Evolutionary conservation across 1,140 invertebrate genomes (phyloP).

Genomic region (Drosophila athabasca): DNA sequence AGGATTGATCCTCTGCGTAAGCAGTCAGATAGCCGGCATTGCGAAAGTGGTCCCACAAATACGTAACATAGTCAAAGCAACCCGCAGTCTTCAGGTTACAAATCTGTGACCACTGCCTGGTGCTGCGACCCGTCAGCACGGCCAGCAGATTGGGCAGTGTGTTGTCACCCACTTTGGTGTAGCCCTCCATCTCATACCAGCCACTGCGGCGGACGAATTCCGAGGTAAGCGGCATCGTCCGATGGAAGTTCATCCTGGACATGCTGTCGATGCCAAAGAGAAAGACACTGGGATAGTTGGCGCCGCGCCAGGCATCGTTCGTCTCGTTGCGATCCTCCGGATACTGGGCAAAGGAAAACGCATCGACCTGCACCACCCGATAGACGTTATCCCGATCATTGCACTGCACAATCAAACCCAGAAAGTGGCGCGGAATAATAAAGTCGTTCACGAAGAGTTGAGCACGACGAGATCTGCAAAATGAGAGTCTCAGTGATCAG

Average conservation of each 20-base stretch:
- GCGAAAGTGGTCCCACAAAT: conserved; percentile 91
- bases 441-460: conserved; percentile 7
- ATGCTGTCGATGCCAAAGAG: conserved; percentile 42
- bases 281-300: conserved; percentile 28
- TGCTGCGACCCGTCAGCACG: conserved; percentile 87
- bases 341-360: conserved; percentile 48
- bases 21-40: conserved; percentile 89
- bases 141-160: conserved; percentile 93
- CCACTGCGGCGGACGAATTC: conserved; percentile 30
- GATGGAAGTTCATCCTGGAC: conserved; percentile 50
- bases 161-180: conserved; percentile 87
- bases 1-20: conserved; percentile 90
- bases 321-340: conserved; percentile 23
- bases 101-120: conserved; percentile 69
- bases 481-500: background rate
- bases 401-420: conserved; percentile 37
- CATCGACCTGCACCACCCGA: conserved; percentile 40
- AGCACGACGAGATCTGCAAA: background rate
- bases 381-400: background rate
- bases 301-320: conserved; percentile 57
- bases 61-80: conserved; percentile 87
- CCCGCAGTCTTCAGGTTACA: conserved; percentile 84
- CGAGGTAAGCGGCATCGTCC: conserved; percentile 40
- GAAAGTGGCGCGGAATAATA: conserved; percentile 22
- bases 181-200: conserved; percentile 54